phyloP scores from a whole-genome alignment of 2,888 invertebrate species.

The Uloborus plumipes region DNA sequence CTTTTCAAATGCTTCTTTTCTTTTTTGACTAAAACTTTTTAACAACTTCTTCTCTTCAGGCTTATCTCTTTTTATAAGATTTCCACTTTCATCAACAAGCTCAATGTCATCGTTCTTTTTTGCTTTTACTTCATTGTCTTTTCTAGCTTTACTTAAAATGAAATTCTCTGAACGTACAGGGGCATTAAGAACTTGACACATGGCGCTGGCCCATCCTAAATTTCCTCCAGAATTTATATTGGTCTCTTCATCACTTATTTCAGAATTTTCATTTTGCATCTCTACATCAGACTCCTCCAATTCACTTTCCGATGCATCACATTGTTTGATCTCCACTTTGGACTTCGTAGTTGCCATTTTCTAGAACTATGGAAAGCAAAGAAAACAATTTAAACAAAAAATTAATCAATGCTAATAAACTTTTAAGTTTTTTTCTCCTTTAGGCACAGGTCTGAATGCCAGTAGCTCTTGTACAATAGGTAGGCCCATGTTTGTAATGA shows the following conservation, averaged over 20 bases:
- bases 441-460: too few species aligned
- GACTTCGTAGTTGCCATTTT: not conserved
- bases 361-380: not conserved
- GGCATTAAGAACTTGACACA: slow-evolving; percentile 82
- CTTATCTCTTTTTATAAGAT: slow-evolving; percentile 66
- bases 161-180: slow-evolving; percentile 83
- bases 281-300: not conserved
- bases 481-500: too few species aligned
- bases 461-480: too few species aligned
- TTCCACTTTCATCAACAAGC: slow-evolving; percentile 70
- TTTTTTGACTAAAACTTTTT: slow-evolving; percentile 58
- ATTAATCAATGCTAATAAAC: too few species aligned
- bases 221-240: slow-evolving; percentile 47
- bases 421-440: too few species aligned
- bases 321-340: not conserved
- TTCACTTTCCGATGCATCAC: not conserved
- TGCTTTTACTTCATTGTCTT: slow-evolving; percentile 70
- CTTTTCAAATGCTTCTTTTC: slow-evolving; percentile 44
- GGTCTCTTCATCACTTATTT: too few species aligned
- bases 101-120: slow-evolving; percentile 79
- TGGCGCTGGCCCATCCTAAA: slow-evolving; percentile 85
- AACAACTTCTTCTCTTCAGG: slow-evolving; percentile 55
- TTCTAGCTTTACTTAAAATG: slow-evolving; percentile 85
- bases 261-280: not conserved
- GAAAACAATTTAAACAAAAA: not conserved